phyloP scores from a whole-genome alignment of 2,797 vertebrate genomes.

The Notolepis coatsorum region DNA sequence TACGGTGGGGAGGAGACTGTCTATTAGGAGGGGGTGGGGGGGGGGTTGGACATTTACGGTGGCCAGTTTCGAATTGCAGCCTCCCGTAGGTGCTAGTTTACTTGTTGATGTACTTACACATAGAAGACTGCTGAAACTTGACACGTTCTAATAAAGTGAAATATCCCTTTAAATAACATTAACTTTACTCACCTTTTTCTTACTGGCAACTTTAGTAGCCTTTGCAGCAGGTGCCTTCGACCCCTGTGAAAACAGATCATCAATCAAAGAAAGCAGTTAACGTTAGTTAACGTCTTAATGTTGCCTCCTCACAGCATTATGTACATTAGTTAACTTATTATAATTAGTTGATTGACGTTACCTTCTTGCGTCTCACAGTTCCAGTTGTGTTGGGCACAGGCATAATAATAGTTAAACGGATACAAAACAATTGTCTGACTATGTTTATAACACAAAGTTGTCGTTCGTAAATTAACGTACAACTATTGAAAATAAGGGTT shows the following conservation, averaged over 20 bases:
- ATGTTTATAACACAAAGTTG: neutral
- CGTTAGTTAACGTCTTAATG: neutral
- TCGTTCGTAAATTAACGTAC: neutral
- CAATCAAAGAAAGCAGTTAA: neutral
- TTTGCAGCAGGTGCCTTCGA: conserved; percentile 58
- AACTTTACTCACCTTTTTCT: conserved; percentile 73
- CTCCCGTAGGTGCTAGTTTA: neutral
- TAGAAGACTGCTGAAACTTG: neutral
- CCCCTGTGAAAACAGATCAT: conserved; percentile 43
- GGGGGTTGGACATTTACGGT: neutral
- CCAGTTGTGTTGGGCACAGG: conserved; percentile 43
- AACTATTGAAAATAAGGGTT: neutral
- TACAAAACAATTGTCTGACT: neutral
- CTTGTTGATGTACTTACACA: neutral
- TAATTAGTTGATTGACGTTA: too few species aligned
- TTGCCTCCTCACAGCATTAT: neutral
- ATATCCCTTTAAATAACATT: neutral
- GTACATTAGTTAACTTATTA: neutral
- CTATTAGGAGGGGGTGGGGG: too few species aligned
- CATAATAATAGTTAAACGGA: conserved; percentile 38
- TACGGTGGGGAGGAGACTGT: too few species aligned
- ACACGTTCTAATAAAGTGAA: neutral
- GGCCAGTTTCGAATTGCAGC: neutral
- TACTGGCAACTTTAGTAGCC: conserved; percentile 59
- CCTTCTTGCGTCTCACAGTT: conserved; percentile 58